These are phyloP conservation scores for Mystacides longicornis DNA, from an alignment of 2,888 invertebrate species.

Conservation along the genomic window DNA sequence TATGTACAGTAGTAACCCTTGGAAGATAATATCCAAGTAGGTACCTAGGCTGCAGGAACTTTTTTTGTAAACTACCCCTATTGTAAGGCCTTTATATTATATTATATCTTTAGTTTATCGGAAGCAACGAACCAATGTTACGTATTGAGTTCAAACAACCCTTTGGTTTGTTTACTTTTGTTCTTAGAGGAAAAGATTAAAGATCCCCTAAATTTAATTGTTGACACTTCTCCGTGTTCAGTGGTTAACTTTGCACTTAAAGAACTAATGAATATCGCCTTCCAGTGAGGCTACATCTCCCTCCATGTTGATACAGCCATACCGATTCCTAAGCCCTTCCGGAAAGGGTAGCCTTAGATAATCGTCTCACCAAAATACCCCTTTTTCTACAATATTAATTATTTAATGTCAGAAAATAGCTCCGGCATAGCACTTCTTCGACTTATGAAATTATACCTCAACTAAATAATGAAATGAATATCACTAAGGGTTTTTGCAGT, in stretches of 20 bases:
- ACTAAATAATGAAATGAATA: too few species aligned
- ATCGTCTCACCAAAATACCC: slow-evolving; percentile 2
- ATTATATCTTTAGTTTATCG: too few species aligned
- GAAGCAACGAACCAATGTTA: too few species aligned
- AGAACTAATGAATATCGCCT: slow-evolving; percentile 22
- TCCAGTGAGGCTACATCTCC: neutral
- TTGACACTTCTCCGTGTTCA: slow-evolving; percentile 19
- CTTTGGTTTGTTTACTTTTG: slow-evolving; percentile 1
- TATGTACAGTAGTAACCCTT: too few species aligned
- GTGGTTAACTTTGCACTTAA: slow-evolving; percentile 25
- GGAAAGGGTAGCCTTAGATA: neutral
- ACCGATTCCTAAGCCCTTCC: slow-evolving; percentile 1
- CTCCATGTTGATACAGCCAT: slow-evolving; percentile 16
- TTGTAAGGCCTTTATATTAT: too few species aligned
- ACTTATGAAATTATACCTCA: too few species aligned
- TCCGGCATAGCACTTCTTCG: too few species aligned
- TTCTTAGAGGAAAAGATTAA: slow-evolving; percentile 9
- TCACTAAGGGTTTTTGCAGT: too few species aligned
- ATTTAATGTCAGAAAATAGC: too few species aligned
- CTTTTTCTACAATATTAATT: neutral
- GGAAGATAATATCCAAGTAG: too few species aligned
- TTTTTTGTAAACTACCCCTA: too few species aligned
- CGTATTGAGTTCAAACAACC: neutral
- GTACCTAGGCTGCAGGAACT: too few species aligned
- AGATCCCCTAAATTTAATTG: slow-evolving; percentile 18